A percentile compares a stretch with the other conserved stretches of the same genome.
These are phyloP conservation scores for Polypterus bichir DNA, from an alignment of 2,113 vertebrate genomes.

Conservation along the genomic window DNA sequence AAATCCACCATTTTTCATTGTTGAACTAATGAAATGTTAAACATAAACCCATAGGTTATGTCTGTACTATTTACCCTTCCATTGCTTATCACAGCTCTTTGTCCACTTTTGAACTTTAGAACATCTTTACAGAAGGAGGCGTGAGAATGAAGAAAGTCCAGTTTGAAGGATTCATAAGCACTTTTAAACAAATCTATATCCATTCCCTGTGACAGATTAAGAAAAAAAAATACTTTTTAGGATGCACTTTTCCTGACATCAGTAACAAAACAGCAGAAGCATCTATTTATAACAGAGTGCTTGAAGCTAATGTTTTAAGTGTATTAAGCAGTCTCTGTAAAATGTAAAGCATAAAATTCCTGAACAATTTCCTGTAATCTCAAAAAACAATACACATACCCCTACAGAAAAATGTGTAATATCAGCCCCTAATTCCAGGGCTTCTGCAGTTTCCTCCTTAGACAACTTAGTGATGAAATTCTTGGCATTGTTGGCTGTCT, in stretches of 20 bases:
- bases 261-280: not conserved
- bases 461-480: conserved; percentile 95
- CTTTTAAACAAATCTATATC: conserved; percentile 72
- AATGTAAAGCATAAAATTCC: not conserved
- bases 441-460: conserved; percentile 72
- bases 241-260: too few species aligned
- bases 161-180: conserved; percentile 63
- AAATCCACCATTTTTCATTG: too few species aligned
- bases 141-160: conserved; percentile 86
- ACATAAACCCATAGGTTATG: too few species aligned
- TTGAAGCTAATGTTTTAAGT: not conserved
- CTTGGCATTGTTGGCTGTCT: conserved; percentile 82
- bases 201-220: conserved; percentile 68
- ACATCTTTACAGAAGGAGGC: conserved; percentile 74
- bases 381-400: conserved; percentile 45
- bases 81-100: conserved; percentile 87
- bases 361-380: not conserved
- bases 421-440: conserved; percentile 56
- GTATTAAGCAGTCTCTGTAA: not conserved
- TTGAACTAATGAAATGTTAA: too few species aligned
- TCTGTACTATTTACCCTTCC: conserved; percentile 68
- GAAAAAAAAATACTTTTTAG: conserved; percentile 14
- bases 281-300: not conserved
- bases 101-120: conserved; percentile 85
- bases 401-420: conserved; percentile 75